These are phyloP conservation scores for Mola mola DNA, from an alignment of 2,113 vertebrate genomes.

Conservation along the genomic window DNA sequence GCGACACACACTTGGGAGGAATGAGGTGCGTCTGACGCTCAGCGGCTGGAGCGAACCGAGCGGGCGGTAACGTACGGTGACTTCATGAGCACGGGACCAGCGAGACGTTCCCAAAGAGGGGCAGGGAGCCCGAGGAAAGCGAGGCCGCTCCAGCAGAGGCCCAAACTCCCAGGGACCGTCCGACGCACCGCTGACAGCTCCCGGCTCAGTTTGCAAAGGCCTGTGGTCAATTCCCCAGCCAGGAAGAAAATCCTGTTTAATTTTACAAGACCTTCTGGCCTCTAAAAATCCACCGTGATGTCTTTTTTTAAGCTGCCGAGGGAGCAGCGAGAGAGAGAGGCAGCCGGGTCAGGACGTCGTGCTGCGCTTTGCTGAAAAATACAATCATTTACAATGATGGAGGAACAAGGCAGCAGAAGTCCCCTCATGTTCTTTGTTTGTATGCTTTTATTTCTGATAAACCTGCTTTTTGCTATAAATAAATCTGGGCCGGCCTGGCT, in stretches of 20 bases:
- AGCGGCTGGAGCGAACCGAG: constrained; percentile 25
- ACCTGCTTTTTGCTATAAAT: too few species aligned
- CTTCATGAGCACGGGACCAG: constrained; percentile 71
- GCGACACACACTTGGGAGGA: constrained; percentile 19
- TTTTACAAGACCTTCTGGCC: constrained; percentile 80
- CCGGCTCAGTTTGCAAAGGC: constrained; percentile 69
- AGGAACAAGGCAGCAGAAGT: too few species aligned
- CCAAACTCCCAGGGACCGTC: constrained; percentile 48
- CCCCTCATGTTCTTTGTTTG: too few species aligned
- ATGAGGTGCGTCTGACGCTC: constrained; percentile 19
- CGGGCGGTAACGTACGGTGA: constrained; percentile 51
- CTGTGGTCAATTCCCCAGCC: constrained; percentile 74
- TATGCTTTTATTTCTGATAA: too few species aligned
- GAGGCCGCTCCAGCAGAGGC: constrained; percentile 62
- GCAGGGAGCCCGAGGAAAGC: constrained; percentile 69
- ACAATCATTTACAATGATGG: too few species aligned
- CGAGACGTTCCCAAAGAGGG: constrained; percentile 65
- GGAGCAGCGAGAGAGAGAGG: constrained; percentile 30
- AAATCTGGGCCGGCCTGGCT: too few species aligned
- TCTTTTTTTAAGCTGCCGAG: constrained; percentile 53
- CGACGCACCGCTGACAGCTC: constrained; percentile 74
- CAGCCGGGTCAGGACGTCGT: constrained; percentile 31
- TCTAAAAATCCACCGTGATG: constrained; percentile 70
- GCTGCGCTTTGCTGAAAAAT: too few species aligned
- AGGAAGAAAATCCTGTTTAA: constrained; percentile 82